Evolutionary conservation across 1,140 invertebrate genomes (phyloP).

Genomic region (Pseudobourletiella spinata): DNA sequence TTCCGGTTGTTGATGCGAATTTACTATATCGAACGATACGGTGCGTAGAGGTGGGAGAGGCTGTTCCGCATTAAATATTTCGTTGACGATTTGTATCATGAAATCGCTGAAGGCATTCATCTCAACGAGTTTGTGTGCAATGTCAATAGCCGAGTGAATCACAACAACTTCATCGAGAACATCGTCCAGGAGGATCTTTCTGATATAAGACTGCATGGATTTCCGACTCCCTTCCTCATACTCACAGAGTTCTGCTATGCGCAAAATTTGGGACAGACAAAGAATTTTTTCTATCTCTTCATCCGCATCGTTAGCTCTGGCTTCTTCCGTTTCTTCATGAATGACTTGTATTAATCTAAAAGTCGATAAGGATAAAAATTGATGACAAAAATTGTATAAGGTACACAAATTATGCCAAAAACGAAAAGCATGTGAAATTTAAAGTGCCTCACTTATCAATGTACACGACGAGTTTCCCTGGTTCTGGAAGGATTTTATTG

Average conservation of each 20-base stretch:
- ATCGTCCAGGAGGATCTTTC: not conserved
- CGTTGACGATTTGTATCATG: conserved; percentile 9
- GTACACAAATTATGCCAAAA: not conserved
- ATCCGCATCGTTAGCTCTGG: not conserved
- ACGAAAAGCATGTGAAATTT: no score
- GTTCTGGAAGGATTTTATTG: conserved; percentile 3
- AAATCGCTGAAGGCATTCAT: not conserved
- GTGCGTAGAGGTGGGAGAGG: no score
- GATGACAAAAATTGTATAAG: no score
- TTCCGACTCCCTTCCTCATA: conserved; percentile 14
- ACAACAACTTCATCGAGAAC: conserved; percentile 18
- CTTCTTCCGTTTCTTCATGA: conserved; percentile 6
- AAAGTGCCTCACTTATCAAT: no score
- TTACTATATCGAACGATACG: no score
- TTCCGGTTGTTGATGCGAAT: no score
- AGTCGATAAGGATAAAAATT: not conserved
- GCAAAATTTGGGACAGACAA: conserved; percentile 2
- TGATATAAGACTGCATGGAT: not conserved
- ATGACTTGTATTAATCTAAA: not conserved
- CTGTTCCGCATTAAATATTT: no score
- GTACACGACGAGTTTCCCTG: not conserved
- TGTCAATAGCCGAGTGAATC: not conserved
- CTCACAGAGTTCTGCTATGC: not conserved
- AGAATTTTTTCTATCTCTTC: conserved; percentile 15
- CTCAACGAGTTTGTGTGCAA: not conserved